Percentiles rank a stretch among this genome's conserved stretches.
These are phyloP conservation scores for Philypnodon macrostomus DNA, from an alignment of 2,797 vertebrate genomes.

Conservation along the genomic window DNA sequence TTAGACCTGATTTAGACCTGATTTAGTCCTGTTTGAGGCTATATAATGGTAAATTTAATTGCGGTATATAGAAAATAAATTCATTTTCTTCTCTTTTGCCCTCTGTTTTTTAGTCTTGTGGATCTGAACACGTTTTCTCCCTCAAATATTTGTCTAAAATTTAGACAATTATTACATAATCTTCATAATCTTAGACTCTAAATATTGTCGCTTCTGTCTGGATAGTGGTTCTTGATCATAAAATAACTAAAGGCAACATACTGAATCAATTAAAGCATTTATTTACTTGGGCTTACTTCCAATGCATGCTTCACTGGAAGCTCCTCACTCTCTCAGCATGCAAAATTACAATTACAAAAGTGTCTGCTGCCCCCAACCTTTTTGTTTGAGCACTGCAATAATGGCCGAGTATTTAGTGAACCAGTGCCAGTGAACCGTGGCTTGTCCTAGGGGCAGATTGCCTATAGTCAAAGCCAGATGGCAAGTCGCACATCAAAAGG, in stretches of 20 bases:
- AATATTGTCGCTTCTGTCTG: too few relatives aligned
- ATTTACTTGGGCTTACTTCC: slow-evolving; percentile 9
- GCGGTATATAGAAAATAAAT: too few relatives aligned
- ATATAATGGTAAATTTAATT: too few relatives aligned
- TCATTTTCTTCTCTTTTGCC: too few relatives aligned
- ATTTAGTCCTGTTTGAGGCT: too few relatives aligned
- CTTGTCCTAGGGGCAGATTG: slow-evolving; percentile 35
- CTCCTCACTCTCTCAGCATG: slow-evolving; percentile 27
- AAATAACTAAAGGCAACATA: slow-evolving; percentile 1
- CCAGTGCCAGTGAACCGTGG: slow-evolving; percentile 25
- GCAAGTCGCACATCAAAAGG: slow-evolving; percentile 62
- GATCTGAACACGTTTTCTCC: too few relatives aligned
- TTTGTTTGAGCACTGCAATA: slow-evolving; percentile 55
- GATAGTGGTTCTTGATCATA: too few relatives aligned
- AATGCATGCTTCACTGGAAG: slow-evolving; percentile 4
- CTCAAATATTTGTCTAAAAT: too few relatives aligned
- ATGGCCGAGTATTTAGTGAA: slow-evolving; percentile 35
- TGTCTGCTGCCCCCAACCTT: slow-evolving; percentile 73
- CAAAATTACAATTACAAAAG: slow-evolving; percentile 57
- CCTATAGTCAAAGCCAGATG: slow-evolving; percentile 62
- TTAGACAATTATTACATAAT: too few relatives aligned
- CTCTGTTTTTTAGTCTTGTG: too few relatives aligned
- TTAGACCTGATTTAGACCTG: too few relatives aligned
- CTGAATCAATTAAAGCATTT: background rate
- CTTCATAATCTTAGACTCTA: too few relatives aligned